Evolutionary conservation across 2,797 vertebrate species (phyloP), one percentile per base, ranked within the genome.

Genomic region (Cyclura pinguis): DNA sequence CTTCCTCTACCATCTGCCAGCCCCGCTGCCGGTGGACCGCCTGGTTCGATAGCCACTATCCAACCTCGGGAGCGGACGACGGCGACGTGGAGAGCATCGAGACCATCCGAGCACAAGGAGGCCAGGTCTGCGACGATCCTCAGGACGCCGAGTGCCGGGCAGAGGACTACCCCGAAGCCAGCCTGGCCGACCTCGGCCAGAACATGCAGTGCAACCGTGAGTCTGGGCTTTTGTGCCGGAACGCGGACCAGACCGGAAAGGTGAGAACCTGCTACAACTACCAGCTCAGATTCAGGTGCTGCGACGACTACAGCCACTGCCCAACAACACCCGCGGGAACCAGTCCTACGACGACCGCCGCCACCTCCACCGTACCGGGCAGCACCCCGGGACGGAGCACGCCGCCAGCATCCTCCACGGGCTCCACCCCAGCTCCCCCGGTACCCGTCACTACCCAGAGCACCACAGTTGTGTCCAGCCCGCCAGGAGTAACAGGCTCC

Each of bases 81-180:
- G 94, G 93, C n/a, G 95, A 96, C 62, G 1, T 1, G 0, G 95
- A 96, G 74, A 93, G 87, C 0, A 50, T 74, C 8, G 92, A 38
- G 13, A 93, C 52, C 0, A 95, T 95, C 52, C 84, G 77, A 32
- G 89, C 81, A 0, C 64, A 84, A 0, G 92, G 93, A 0, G 72
- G 84, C 4, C 6, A 73, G 0, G 2, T 96, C 0, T 96, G 96
- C 1, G 4, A 88, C 0, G 29, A 82, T 0, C 94, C 96, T 6
- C 0, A 32, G 2, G 80, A 73, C 20, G 94, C 96, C 42, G 6
- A 29, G 1, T 96, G 96, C 42, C 91, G 78, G 0, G 92, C 95
- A 24, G 89, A 81, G 64, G 69, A 92, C 2, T 94, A 95, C 2
- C 5, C 84, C 1, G 1, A 42, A 0, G 2, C 0, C 0, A 35